phyloP scores from a whole-genome alignment of 1,140 invertebrate species.

The Drosophila pruinosa region DNA sequence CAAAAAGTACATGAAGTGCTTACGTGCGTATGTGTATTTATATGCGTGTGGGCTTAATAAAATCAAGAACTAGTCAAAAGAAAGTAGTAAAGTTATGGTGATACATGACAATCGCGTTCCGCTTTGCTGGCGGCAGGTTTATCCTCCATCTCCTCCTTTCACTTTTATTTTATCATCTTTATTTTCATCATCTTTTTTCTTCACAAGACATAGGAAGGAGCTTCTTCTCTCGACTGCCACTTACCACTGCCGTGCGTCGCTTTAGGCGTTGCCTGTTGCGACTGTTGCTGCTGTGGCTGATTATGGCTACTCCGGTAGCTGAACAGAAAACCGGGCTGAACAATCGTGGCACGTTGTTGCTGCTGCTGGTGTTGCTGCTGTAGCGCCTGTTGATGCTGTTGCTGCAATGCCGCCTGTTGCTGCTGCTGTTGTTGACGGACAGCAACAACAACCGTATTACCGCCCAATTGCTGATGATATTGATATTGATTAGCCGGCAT shows the following conservation, averaged over 20 bases:
- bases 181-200: not conserved
- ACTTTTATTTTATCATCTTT: slow-evolving; percentile 4
- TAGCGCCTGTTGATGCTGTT: slow-evolving; percentile 54
- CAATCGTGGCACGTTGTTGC: slow-evolving; percentile 70
- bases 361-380: slow-evolving; percentile 62
- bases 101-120: slow-evolving; percentile 11
- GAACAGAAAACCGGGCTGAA: slow-evolving; percentile 75
- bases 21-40: slow-evolving; percentile 47
- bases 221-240: slow-evolving; percentile 14
- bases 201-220: not conserved
- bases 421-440: slow-evolving; percentile 68
- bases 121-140: slow-evolving; percentile 44
- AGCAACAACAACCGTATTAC: slow-evolving; percentile 69
- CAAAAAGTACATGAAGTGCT: slow-evolving; percentile 26
- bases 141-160: slow-evolving; percentile 26
- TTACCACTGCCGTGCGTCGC: slow-evolving; percentile 76
- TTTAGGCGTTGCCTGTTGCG: slow-evolving; percentile 51
- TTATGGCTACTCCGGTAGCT: slow-evolving; percentile 67
- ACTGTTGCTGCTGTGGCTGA: slow-evolving; percentile 55
- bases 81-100: slow-evolving; percentile 8
- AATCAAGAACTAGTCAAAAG: slow-evolving; percentile 4
- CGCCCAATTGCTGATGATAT: slow-evolving; percentile 59
- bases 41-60: slow-evolving; percentile 14
- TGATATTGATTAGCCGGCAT: slow-evolving; percentile 66
- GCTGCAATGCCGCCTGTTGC: slow-evolving; percentile 47